Evolutionary conservation across 2,797 vertebrate genomes (phyloP), one percentile per base, ranked within the genome.

Genomic region (Sebastolobus alascanus): DNA sequence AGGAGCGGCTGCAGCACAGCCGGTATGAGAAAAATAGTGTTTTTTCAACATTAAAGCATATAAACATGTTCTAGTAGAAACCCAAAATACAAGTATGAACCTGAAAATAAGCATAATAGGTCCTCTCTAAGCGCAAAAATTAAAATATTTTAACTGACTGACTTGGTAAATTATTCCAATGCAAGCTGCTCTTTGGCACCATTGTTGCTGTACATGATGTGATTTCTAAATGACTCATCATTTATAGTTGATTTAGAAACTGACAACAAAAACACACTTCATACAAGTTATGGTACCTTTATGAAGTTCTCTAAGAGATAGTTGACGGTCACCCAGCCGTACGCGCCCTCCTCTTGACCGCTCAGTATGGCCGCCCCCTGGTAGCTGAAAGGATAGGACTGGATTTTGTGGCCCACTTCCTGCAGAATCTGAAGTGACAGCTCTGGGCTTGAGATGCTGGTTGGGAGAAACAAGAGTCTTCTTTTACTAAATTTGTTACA

Each of bases 291-390:
- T 1, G 20, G 27, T 84, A 99, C 98, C 97, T 98, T 96, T 22
- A 97, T 94, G 78, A 99, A 97, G 89, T 95, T 96, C 64, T 96
- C 95, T 69, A 96, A 93, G 35, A 98, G 89, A 75, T 98, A 99
- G 94, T 99, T 99, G 87, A 96, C 94, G 0, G 97, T 98, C 89
- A 98, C 96, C 97, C 97, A 99, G 35, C 97, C 97, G 0, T 97
- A 97, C 1, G 96, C 94, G 0, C 97, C 98, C 85, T 99, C 98
- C 0, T 97, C 94, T 27, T 93, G 89, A 14, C 97, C 97, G 0
- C 90, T 92, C 67, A 99, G 91, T 64, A 99, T 95, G 5, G 80
- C 90, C 0, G 97, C 97, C 0, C 97, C 97, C 70, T 18, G 88
- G 90, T 96, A 99, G 71, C 84, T 88, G 81, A 98, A 94, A 0